Percentiles rank a stretch among this genome's conserved stretches.
phyloP scores from a whole-genome alignment of 2,113 vertebrate species.

The Thymallus thymallus region DNA sequence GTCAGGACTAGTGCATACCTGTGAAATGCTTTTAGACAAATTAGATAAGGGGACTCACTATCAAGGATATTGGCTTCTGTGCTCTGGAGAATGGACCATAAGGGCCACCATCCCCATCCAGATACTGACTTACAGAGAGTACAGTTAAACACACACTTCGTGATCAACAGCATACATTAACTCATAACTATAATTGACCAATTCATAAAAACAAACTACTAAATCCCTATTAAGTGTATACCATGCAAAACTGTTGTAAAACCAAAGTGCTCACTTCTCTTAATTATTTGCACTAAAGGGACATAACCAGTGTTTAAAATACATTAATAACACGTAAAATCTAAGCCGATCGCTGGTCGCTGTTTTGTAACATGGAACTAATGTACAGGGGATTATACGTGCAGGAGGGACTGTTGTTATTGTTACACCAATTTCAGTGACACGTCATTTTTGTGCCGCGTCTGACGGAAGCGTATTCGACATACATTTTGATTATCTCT shows the following conservation, averaged over 20 bases:
- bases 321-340: too few relatives aligned
- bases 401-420: neutral
- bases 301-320: neutral
- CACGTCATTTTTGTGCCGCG: slow-evolving; percentile 26
- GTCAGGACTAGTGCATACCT: too few relatives aligned
- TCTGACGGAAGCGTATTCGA: neutral
- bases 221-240: neutral
- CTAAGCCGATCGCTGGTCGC: too few relatives aligned
- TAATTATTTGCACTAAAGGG: neutral
- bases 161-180: too few relatives aligned
- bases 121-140: neutral
- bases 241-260: neutral
- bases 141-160: neutral
- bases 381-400: neutral
- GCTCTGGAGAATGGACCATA: slow-evolving; percentile 87
- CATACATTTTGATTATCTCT: neutral
- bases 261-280: neutral
- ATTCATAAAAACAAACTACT: too few relatives aligned
- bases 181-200: too few relatives aligned
- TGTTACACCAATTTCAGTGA: neutral
- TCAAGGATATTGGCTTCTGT: slow-evolving; percentile 60
- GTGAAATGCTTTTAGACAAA: too few relatives aligned
- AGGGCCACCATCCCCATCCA: slow-evolving; percentile 79
- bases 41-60: too few relatives aligned
- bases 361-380: too few relatives aligned